Evolutionary conservation across 2,797 vertebrate species (phyloP), one percentile per base, ranked within the genome.

Genomic region (Hybognathus amarus): DNA sequence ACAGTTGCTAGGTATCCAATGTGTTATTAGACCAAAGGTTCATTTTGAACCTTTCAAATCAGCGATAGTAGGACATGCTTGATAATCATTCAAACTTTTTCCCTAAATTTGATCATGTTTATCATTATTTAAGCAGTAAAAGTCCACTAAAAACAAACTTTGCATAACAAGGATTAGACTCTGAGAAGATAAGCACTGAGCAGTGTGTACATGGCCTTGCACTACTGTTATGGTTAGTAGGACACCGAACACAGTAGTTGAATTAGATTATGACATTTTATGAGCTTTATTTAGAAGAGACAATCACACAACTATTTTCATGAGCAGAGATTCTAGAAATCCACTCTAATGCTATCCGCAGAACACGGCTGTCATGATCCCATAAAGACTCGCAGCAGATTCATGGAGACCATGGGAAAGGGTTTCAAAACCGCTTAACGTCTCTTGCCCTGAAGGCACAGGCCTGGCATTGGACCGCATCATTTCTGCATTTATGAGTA

Each of bases 301-400:
- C 47, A 27, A 82, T 63, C 69, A 8, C 15, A 24, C 4, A 52
- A 47, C 15, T 30, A 52, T 61, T 74, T 80, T 50, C 7, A 12
- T 38, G n/a, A 82, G 33, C 5, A 82, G 56, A 38, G 10, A 27
- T 82, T 63, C 10, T 10, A 52, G 17, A 82, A 66, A 82, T 76
- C 24, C 17, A 40, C 2, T 50, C 3, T 52, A 66, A 64, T 82
- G 63, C 30, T 40, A 67, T 80, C 56, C 52, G 33, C 42, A n/a
- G 61, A 75, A 79, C 47, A 59, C 12, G 47, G 67, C 67, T 40
- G 42, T 77, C 67, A 66, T 67, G 12, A 40, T 42, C n/a, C 24
- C 59, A 59, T 85, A 66, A 80, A 10, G 17, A 68, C 12, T 64
- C 22, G 9, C 45, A 54, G 59, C 47, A 66, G 45, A 80, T 64